A percentile compares a stretch with the other conserved stretches of the same genome.
These are phyloP conservation scores for Bursaphelenchus mucronatus DNA, from an alignment of 1,140 invertebrate genomes.

Conservation along the genomic window DNA sequence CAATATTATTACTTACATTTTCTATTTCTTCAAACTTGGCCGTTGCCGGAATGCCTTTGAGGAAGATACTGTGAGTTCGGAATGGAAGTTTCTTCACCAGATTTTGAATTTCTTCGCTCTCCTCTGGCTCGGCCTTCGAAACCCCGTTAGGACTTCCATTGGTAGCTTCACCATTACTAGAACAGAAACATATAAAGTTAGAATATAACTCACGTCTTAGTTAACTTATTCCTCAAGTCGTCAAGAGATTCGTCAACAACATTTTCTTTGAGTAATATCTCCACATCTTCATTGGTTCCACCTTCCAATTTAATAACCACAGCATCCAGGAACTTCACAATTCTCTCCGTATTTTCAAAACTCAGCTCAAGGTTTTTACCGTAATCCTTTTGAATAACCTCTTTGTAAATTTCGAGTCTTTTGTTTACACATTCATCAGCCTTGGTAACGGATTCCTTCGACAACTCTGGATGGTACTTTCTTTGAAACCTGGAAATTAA, in stretches of 20 bases:
- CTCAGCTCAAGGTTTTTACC: slow-evolving; percentile 79
- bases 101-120: slow-evolving; percentile 62
- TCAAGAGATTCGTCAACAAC: slow-evolving; percentile 55
- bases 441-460: slow-evolving; percentile 81
- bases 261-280: slow-evolving; percentile 68
- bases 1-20: slow-evolving; percentile 68
- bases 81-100: slow-evolving; percentile 66
- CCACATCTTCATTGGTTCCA: slow-evolving; percentile 80
- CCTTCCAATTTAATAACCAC: slow-evolving; percentile 95
- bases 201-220: slow-evolving; percentile 32
- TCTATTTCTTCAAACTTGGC: slow-evolving; percentile 95
- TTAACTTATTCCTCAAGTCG: slow-evolving; percentile 48
- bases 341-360: slow-evolving; percentile 76
- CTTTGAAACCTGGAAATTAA: slow-evolving; percentile 82
- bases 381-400: slow-evolving; percentile 71
- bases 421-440: slow-evolving; percentile 76
- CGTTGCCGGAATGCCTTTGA: slow-evolving; percentile 86
- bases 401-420: slow-evolving; percentile 82
- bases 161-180: slow-evolving; percentile 4
- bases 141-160: slow-evolving; percentile 27
- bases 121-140: slow-evolving; percentile 21
- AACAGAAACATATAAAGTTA: slow-evolving; percentile 7
- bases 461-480: slow-evolving; percentile 97
- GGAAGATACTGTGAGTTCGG: slow-evolving; percentile 91
- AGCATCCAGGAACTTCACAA: slow-evolving; percentile 80